These are phyloP conservation scores for Proteles cristata DNA, from an alignment of 2,113 vertebrate species.

Conservation along the genomic window DNA sequence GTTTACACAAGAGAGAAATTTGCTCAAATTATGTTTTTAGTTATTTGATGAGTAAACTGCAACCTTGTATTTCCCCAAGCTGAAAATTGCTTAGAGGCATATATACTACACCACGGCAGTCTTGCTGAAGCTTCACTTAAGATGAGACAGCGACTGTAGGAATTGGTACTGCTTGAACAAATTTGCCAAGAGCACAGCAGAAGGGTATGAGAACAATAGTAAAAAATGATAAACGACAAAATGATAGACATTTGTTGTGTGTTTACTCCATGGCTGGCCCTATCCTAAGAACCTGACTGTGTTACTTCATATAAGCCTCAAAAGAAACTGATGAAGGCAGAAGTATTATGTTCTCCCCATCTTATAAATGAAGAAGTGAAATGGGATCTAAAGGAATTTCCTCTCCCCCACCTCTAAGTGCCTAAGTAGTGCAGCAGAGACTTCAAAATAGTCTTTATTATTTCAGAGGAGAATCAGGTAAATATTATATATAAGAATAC, in stretches of 20 bases:
- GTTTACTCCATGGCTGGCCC: neutral
- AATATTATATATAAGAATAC: neutral
- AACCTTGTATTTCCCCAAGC: neutral
- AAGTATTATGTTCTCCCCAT: neutral
- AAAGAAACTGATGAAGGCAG: rapidly evolving
- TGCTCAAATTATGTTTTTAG: neutral
- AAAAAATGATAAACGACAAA: neutral
- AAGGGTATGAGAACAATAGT: neutral
- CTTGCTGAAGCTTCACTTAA: neutral
- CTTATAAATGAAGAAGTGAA: neutral
- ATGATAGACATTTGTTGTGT: rapidly evolving
- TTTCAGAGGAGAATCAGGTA: neutral
- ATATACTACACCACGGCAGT: rapidly evolving
- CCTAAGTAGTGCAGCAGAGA: neutral
- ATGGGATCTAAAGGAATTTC: neutral
- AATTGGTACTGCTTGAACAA: neutral
- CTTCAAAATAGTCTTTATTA: neutral
- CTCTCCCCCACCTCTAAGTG: neutral
- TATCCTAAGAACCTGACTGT: neutral
- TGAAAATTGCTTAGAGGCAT: conserved; percentile 17
- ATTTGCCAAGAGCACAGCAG: neutral
- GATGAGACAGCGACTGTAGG: neutral
- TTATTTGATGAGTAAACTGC: conserved; percentile 32
- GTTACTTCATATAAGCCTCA: rapidly evolving
- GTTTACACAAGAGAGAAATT: conserved; percentile 39